Evolutionary conservation across 1,140 invertebrate genomes (phyloP), one percentile per base, ranked within the genome.

Genomic region (Zaprionus lachaisei): DNA sequence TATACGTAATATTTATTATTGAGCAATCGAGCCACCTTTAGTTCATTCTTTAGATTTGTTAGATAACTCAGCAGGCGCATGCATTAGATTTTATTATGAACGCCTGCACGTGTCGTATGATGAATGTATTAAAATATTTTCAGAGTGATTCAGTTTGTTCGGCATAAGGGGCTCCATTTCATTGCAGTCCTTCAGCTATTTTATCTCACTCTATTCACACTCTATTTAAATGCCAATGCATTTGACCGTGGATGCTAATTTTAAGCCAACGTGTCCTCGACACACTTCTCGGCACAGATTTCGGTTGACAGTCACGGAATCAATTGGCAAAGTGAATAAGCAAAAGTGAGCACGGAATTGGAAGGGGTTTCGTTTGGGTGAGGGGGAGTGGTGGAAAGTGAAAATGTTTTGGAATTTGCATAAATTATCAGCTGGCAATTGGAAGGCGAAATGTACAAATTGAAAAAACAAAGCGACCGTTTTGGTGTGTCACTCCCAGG

Each of bases 241-340:
- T 9, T 4, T 66, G 34, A 41, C 71, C 55, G 22, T 60, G 63
- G 55, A 26, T 11, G 71, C 57, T 68, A 79, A 76, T 87, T 85
- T 80, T 44, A 65, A 70, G 62, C 15, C 66, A 41, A 56, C 47
- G 63, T 72, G 83, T 73, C 84, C 83, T 86, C 80, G 83, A 87
- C 80, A 80, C 63, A 77, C 56, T 68, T 85, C 77, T 80, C 26
- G 55, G 15, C 14, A 54, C 51, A 44, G 68, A 68, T 74, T 86
- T 84, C 49, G 66, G 74, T 77, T 65, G 76, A 82, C 58, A 83
- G 80, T 74, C 77, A 80, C 69, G 70, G 83, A 86, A 83, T 86
- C 83, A 86, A 89, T 86, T 83, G 69, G 51, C 68, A 79, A 79
- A 84, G 81, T 81, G 75, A 79, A 78, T 67, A 62, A 78, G 71